These are phyloP conservation scores for Copsychus sechellarum DNA, from an alignment of 2,113 vertebrate genomes.

Conservation along the genomic window DNA sequence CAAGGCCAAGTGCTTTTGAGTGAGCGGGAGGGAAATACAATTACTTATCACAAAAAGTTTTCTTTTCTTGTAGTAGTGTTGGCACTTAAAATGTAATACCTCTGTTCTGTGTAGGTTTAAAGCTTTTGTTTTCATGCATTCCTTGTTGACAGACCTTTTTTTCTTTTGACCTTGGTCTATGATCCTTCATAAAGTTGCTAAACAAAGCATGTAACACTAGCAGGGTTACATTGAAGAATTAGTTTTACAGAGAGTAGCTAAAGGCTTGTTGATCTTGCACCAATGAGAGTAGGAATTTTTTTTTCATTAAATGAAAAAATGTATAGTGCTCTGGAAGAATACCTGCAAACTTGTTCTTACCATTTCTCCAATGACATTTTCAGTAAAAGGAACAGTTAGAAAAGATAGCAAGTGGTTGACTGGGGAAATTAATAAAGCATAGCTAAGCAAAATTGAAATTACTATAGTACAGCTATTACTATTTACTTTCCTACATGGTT, in stretches of 20 bases:
- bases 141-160: neutral
- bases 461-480: neutral
- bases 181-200: neutral
- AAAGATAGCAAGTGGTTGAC: neutral
- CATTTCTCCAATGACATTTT: neutral
- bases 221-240: neutral
- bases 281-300: neutral
- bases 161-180: neutral
- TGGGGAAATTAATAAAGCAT: neutral
- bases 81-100: neutral
- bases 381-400: neutral
- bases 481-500: neutral
- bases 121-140: neutral
- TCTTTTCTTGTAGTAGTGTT: neutral
- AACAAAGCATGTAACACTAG: neutral
- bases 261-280: neutral
- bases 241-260: neutral
- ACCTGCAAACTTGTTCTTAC: neutral
- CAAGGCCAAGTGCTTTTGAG: neutral
- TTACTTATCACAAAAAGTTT: neutral
- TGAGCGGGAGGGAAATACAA: neutral
- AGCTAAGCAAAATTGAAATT: neutral
- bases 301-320: neutral
- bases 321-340: neutral
- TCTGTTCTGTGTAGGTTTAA: neutral